Evolutionary conservation across 2,797 vertebrate genomes (phyloP).

Genomic region (Coluber constrictor): DNA sequence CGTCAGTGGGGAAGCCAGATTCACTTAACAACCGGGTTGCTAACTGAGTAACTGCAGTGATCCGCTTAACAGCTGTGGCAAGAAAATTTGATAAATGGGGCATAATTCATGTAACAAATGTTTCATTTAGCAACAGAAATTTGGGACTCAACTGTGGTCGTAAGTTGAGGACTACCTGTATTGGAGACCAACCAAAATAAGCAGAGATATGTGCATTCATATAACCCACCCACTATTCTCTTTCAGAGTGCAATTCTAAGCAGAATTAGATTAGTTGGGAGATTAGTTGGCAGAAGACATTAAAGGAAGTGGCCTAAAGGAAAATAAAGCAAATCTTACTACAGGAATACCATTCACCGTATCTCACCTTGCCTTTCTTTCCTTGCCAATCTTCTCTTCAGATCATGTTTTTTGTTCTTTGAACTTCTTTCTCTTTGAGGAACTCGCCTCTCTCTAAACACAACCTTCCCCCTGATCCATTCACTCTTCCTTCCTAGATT

Average conservation of each 20-base stretch:
- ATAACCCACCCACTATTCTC: neutral
- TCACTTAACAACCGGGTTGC: neutral
- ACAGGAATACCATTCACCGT: neutral
- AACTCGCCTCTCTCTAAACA: neutral
- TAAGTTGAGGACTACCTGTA: neutral
- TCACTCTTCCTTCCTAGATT: neutral
- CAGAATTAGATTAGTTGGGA: neutral
- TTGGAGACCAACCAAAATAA: neutral
- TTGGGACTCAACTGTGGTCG: neutral
- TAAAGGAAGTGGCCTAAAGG: neutral
- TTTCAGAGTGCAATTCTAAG: neutral
- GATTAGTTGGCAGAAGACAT: neutral
- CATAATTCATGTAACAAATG: neutral
- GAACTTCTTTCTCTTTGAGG: neutral
- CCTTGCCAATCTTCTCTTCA: neutral
- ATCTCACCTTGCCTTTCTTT: neutral
- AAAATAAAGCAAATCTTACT: neutral
- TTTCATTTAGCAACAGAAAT: neutral
- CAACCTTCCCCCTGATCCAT: neutral
- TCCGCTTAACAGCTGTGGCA: neutral
- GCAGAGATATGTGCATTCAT: neutral
- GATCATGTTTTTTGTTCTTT: neutral
- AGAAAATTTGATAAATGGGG: neutral
- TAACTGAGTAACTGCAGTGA: neutral
- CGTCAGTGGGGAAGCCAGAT: neutral